These are phyloP conservation scores for Andrena camellia DNA, from an alignment of 2,888 invertebrate genomes.

Conservation along the genomic window DNA sequence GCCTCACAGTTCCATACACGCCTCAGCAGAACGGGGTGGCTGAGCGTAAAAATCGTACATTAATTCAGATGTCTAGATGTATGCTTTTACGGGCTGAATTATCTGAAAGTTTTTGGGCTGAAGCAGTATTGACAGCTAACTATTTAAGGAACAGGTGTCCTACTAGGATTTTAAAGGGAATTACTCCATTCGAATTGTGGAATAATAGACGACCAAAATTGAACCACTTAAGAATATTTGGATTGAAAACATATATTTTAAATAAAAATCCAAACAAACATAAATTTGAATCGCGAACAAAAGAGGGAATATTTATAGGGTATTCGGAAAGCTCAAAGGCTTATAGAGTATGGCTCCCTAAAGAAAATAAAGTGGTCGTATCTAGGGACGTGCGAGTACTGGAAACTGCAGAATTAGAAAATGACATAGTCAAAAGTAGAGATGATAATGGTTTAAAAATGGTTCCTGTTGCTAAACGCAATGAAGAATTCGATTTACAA, in stretches of 20 bases:
- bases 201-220: constrained; percentile 14
- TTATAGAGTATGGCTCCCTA: constrained; percentile 58
- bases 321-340: constrained; percentile 44
- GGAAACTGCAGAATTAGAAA: constrained; percentile 7
- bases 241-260: constrained; percentile 22
- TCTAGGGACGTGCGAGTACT: constrained; percentile 42
- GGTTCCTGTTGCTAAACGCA: no score
- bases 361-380: constrained; percentile 47
- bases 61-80: constrained; percentile 23
- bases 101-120: constrained; percentile 38
- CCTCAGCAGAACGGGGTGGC: constrained; percentile 33
- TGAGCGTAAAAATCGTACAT: constrained; percentile 24
- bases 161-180: constrained; percentile 16
- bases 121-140: constrained; percentile 40
- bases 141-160: constrained; percentile 51
- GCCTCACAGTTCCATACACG: constrained; percentile 13
- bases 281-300: constrained; percentile 37
- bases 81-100: constrained; percentile 24
- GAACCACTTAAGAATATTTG: constrained; percentile 36
- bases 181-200: constrained; percentile 50
- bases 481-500: no score
- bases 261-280: constrained; percentile 33
- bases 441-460: no score
- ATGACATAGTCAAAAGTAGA: neutral
- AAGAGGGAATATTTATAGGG: constrained; percentile 34